Conservation (phyloP, 2,797 vertebrate species). For the Onychomys torridus region DNA sequence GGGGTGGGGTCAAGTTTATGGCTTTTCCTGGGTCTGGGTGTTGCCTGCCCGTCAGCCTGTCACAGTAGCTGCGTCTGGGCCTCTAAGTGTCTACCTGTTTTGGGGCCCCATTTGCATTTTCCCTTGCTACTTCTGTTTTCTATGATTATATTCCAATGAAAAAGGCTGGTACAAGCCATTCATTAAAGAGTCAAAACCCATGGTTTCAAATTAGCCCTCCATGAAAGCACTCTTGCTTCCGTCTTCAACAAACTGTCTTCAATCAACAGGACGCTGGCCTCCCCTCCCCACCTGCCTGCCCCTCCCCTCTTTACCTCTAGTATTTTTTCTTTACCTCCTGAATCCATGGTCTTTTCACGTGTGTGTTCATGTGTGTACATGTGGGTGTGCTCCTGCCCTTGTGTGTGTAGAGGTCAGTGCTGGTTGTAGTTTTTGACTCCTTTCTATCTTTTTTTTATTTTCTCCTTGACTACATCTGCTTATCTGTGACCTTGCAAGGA, state of each 20-base stretch:
- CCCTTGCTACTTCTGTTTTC: background rate
- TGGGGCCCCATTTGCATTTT: too few species aligned
- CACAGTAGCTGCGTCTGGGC: too few species aligned
- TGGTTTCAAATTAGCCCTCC: background rate
- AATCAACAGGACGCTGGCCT: background rate
- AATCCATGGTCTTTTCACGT: background rate
- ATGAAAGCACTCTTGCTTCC: background rate
- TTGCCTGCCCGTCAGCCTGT: too few species aligned
- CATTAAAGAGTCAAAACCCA: background rate
- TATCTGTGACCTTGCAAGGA: background rate
- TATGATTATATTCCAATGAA: background rate
- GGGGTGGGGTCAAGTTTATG: too few species aligned
- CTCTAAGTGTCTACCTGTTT: too few species aligned
- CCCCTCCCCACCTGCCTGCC: background rate
- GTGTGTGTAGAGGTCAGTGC: background rate
- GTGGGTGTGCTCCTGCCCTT: background rate
- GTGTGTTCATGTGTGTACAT: background rate
- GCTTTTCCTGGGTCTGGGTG: too few species aligned
- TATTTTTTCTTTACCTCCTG: background rate
- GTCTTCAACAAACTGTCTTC: background rate
- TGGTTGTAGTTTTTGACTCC: background rate
- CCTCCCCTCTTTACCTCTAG: too few species aligned
- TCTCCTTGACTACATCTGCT: background rate
- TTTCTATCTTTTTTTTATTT: background rate
- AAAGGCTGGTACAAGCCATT: background rate